Evolutionary conservation across 2,888 invertebrate genomes (phyloP).

Genomic region (Fragum whitleyi): DNA sequence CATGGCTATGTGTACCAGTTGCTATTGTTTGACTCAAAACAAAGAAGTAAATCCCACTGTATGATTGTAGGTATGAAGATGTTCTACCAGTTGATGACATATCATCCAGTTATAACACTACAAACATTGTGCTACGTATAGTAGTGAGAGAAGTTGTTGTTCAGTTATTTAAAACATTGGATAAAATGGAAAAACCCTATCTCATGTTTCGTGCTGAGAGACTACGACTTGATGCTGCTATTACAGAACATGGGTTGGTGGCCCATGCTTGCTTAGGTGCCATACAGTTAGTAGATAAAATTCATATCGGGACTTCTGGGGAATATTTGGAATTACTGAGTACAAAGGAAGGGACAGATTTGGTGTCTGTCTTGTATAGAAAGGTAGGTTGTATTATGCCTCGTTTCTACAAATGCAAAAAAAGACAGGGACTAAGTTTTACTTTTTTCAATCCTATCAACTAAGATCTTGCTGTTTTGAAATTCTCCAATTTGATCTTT

Average conservation of each 20-base stretch:
- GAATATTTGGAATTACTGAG: slow-evolving; percentile 91
- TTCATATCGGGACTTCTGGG: slow-evolving; percentile 90
- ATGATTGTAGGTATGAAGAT: slow-evolving; percentile 90
- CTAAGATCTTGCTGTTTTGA: background rate
- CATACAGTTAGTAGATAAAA: slow-evolving; percentile 90
- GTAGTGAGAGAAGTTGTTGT: slow-evolving; percentile 90
- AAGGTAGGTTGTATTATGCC: slow-evolving; percentile 87
- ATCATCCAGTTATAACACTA: slow-evolving; percentile 91
- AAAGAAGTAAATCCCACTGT: no score
- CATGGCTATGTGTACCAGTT: no score
- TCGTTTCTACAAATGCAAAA: no score
- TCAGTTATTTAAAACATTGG: slow-evolving; percentile 89
- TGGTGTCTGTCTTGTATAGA: slow-evolving; percentile 91
- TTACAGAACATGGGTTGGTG: slow-evolving; percentile 92
- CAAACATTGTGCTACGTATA: slow-evolving; percentile 90
- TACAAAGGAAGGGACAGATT: slow-evolving; percentile 87
- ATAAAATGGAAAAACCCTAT: slow-evolving; percentile 90
- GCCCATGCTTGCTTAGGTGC: slow-evolving; percentile 90
- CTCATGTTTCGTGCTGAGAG: slow-evolving; percentile 90
- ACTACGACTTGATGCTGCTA: slow-evolving; percentile 89
- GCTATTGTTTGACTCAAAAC: no score
- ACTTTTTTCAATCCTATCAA: background rate
- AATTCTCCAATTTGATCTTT: background rate
- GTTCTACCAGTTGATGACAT: slow-evolving; percentile 94
- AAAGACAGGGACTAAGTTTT: background rate